Evolutionary conservation across 2,888 invertebrate genomes (phyloP), one percentile per base, ranked within the genome.

Genomic region (Cephus spinipes): DNA sequence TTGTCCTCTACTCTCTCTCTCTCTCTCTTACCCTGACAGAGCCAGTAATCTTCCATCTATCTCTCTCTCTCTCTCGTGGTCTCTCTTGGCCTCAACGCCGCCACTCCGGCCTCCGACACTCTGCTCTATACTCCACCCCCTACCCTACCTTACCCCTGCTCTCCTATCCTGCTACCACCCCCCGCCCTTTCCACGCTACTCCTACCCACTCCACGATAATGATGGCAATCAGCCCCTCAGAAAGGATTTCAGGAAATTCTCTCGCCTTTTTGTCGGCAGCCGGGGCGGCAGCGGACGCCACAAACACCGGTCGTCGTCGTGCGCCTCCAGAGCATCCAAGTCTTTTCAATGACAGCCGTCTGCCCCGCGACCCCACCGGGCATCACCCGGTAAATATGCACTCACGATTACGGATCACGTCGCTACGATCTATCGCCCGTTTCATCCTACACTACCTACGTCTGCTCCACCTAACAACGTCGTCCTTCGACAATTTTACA

Each of bases 181-280:
- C 85, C 89, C 85, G 88, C 88, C 88, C 55, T 34, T 74, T 77
- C 77, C 78, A 36, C 68, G 78, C 76, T 75, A 71, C 83, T 80
- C 83, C 86, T 87, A 85, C 90, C 89, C 90, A 90, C 91, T 91
- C 91, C 88, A 90, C 88, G 89, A 89, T 91, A 91, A 91, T 91
- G 91, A 91, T 90, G 91, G 91, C 91, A 91, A 91, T 91, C 91
- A 91, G 90, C 87, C 89, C 90, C 89, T 90, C 89, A 90, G 89
- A 91, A 91, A 91, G 90, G 91, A 91, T 91, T 91, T 90, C 91
- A 91, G 91, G 91, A 91, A 91, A 91, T 91, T 91, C 91, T 91
- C 91, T 91, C 91, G 91, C 90, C 91, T 91, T 91, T 91, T 91
- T 91, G 90, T 90, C 91, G 90, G 91, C 87, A 79, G 86, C 87